Percentiles rank a stretch among this genome's conserved stretches.
Evolutionary conservation across 2,113 vertebrate genomes (phyloP).

Genomic region (Monopterus albus): DNA sequence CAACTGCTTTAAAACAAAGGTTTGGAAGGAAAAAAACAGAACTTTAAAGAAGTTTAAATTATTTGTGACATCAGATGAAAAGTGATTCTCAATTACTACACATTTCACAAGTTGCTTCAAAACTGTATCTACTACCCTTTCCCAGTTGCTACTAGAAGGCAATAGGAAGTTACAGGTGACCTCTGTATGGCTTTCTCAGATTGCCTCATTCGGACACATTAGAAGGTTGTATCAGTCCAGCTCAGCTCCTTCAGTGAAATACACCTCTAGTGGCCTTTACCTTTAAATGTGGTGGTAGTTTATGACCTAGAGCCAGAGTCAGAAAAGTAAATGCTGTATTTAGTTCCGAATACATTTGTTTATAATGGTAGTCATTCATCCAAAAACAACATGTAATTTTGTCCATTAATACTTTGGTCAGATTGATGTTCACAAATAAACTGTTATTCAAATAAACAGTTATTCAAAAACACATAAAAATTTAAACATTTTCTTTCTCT

Average conservation of each 20-base stretch:
- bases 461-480: not conserved
- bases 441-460: no score
- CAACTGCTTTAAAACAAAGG: not conserved
- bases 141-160: not conserved
- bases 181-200: slow-evolving; percentile 50
- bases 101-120: no score
- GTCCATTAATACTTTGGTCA: not conserved
- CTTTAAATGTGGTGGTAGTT: slow-evolving; percentile 36
- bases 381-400: slow-evolving; percentile 16
- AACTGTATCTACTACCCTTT: not conserved
- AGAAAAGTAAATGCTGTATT: slow-evolving; percentile 46
- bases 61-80: not conserved
- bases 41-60: no score
- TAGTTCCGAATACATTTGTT: slow-evolving; percentile 51
- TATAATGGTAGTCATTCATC: slow-evolving; percentile 40
- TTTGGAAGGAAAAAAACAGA: not conserved
- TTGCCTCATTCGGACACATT: slow-evolving; percentile 35
- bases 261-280: slow-evolving; percentile 30
- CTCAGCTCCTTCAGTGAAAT: slow-evolving; percentile 13
- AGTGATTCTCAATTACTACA: no score
- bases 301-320: slow-evolving; percentile 38
- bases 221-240: slow-evolving; percentile 17
- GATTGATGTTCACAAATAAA: not conserved
- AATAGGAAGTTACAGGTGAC: slow-evolving; percentile 8
- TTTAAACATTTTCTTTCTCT: not conserved